Base-by-base conservation (phyloP, 2,888 invertebrate species). In the Tillus elongatus region DNA sequence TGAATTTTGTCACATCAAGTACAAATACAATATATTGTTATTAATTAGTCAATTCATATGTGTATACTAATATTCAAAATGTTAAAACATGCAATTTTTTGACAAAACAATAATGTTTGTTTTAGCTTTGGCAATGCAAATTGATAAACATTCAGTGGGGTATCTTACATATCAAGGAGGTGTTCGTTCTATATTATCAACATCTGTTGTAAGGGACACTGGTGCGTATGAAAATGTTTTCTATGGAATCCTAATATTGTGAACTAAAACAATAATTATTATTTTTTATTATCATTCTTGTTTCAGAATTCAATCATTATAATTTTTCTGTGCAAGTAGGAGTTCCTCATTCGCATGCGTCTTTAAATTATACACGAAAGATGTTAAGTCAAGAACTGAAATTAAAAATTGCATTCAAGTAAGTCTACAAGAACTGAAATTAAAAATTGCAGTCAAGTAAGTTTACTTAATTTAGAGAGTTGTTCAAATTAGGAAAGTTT, bases 101-200 rank as follows among this genome's bases (percentile, higher is more conserved):
- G n/a, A n/a, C n/a, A n/a, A n/a, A n/a, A n/a, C n/a, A n/a, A n/a
- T n/a, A n/a, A 31, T 38, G 41, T 50, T 39, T 16, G 50, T 64
- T 61, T 1, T 60, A 84, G 83, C 85, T 3, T 64, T 92, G 53
- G 90, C 85, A 2, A 77, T 84, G 56, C 91, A 92, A 62, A 67
- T 95, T 43, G 89, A 91, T 54, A 83, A 83, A 38, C 81, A 89
- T 56, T 84, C 90, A 0, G 79, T 90, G 36, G 93, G 93, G 4
- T 88, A 91, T 52, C 64, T 96, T 24, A 86, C 88, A 0, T 90
- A 88, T 58, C 81, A 87, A 54, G 83, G 74, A 1, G 77, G 77
- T 0, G 61, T 70, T 51, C 51, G 79, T 64, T 82, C 85, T 1
- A 78, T 86, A 1, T 80, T 95, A 76, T 82, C 82, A 1, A 84